Evolutionary conservation across 2,888 invertebrate species (phyloP).

Genomic region (Amphimallon solstitiale): DNA sequence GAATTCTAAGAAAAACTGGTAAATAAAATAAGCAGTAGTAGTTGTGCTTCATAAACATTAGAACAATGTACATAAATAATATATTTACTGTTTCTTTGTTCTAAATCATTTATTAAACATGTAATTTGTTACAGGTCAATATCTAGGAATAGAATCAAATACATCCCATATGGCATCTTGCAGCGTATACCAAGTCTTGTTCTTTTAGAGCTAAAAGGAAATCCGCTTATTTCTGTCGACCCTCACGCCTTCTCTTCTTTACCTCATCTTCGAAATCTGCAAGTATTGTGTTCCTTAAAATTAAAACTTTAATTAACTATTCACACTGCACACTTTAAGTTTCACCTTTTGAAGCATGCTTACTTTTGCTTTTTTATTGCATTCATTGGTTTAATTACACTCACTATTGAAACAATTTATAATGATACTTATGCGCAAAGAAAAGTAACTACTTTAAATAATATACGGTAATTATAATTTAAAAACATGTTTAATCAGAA

Average conservation of each 20-base stretch:
- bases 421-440: too few relatives aligned
- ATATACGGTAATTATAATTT: too few relatives aligned
- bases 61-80: too few relatives aligned
- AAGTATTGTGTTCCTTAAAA: constrained; percentile 63
- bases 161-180: constrained; percentile 77
- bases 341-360: too few relatives aligned
- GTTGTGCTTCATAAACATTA: too few relatives aligned
- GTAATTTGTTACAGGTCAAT: constrained; percentile 71
- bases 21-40: too few relatives aligned
- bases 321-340: not conserved
- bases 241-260: constrained; percentile 78
- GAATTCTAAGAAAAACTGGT: too few relatives aligned
- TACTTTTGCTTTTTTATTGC: too few relatives aligned
- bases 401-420: too few relatives aligned
- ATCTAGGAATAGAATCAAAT: constrained; percentile 83
- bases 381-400: too few relatives aligned
- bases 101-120: not conserved
- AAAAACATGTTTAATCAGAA: too few relatives aligned
- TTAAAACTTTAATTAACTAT: constrained; percentile 14
- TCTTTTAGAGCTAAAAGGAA: constrained; percentile 84
- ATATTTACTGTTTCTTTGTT: not conserved
- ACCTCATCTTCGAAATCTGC: constrained; percentile 82
- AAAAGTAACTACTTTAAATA: too few relatives aligned
- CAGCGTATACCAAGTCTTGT: constrained; percentile 75
- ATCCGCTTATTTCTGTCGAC: constrained; percentile 79